Conservation (phyloP, 2,113 vertebrate species). For the Phalacrocorax pelagicus region DNA sequence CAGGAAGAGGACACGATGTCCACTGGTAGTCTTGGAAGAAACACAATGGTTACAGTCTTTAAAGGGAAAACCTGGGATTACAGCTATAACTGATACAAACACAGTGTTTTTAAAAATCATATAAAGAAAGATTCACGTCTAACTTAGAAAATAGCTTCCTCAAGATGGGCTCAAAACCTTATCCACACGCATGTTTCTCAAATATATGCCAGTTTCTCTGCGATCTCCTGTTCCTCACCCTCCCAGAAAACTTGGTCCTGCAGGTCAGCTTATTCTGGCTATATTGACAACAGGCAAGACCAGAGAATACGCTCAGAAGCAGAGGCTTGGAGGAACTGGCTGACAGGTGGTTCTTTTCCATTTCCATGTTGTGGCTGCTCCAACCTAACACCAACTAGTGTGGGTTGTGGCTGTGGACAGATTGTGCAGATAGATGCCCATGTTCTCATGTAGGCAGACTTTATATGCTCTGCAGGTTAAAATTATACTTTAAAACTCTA, state of each 20-base stretch:
- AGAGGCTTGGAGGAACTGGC: background rate
- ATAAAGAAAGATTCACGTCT: background rate
- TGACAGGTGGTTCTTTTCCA: background rate
- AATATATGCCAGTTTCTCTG: background rate
- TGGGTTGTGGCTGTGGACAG: background rate
- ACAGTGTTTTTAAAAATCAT: background rate
- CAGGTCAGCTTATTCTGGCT: background rate
- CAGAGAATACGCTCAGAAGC: background rate
- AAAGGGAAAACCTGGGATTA: background rate
- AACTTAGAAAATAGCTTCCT: background rate
- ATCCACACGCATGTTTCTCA: background rate
- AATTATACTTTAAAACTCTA: background rate
- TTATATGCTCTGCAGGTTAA: background rate
- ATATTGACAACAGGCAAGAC: background rate
- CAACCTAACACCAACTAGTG: background rate
- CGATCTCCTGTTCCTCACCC: background rate
- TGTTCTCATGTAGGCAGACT: background rate
- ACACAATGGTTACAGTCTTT: background rate
- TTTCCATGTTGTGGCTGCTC: background rate
- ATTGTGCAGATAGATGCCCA: background rate
- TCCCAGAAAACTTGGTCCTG: background rate
- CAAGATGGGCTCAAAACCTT: background rate
- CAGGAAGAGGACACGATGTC: background rate
- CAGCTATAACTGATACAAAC: background rate
- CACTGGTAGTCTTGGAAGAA: background rate